Conservation (phyloP, 2,888 invertebrate genomes). For the Acronicta leporina region DNA sequence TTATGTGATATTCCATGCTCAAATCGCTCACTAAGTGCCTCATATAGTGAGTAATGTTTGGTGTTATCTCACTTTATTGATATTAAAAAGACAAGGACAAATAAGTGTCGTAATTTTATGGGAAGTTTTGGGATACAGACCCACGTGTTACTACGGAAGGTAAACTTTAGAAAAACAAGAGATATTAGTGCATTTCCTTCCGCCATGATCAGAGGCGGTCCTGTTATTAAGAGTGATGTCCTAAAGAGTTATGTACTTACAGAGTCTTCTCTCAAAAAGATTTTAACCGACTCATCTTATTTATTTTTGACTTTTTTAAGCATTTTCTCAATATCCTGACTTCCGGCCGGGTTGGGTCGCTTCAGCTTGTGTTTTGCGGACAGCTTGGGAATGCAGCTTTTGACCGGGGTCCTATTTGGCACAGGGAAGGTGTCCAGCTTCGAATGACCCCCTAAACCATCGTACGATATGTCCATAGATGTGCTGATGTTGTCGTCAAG, state of each 20-base stretch:
- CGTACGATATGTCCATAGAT: slow-evolving; percentile 74
- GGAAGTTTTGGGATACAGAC: too few relatives aligned
- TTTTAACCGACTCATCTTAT: background rate
- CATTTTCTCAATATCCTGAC: slow-evolving; percentile 70
- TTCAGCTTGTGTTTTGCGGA: slow-evolving; percentile 74
- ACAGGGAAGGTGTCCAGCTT: slow-evolving; percentile 85
- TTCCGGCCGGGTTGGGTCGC: slow-evolving; percentile 65
- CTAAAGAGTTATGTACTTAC: slow-evolving; percentile 40
- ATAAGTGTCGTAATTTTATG: too few relatives aligned
- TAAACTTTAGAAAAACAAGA: too few relatives aligned
- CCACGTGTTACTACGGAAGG: too few relatives aligned
- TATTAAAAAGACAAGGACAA: too few relatives aligned
- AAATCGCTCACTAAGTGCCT: too few relatives aligned
- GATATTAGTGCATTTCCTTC: too few relatives aligned
- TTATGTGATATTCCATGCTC: background rate
- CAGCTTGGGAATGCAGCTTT: slow-evolving; percentile 68
- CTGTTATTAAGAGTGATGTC: too few relatives aligned
- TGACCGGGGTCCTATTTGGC: slow-evolving; percentile 59
- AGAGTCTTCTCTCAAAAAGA: slow-evolving; percentile 7
- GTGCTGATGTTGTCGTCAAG: slow-evolving; percentile 40
- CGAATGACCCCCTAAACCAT: slow-evolving; percentile 89
- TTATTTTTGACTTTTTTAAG: slow-evolving; percentile 59
- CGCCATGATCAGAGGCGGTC: too few relatives aligned
- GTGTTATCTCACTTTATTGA: too few relatives aligned
- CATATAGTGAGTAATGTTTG: too few relatives aligned